Evolutionary conservation across 2,113 vertebrate genomes (phyloP), one percentile per base, ranked within the genome.

Genomic region (Felis chaus): DNA sequence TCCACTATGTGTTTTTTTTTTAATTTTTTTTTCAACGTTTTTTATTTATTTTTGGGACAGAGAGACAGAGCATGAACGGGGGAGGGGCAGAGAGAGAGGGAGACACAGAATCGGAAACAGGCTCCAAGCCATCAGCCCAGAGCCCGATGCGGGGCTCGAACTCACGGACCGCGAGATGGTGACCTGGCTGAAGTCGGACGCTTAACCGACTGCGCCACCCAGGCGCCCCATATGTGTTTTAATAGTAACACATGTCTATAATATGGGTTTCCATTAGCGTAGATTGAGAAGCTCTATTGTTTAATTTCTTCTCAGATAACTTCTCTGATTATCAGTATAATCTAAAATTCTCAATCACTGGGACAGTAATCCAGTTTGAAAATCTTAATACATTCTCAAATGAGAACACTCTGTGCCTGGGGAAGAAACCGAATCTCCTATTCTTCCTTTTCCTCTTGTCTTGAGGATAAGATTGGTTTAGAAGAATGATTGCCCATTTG

Each of bases 301-400:
- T 80, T 83, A n/a, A 33, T 71, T 65, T 21, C 21, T 93, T 97
- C 94, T 89, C 41, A 97, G 76, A 96, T 87, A 96, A 98, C 18
- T 39, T 65, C 45, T 80, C 10, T 89, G 13, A 65, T 48, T 96
- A 98, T 97, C 84, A 94, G 39, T 96, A 96, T 89, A 96, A 96
- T 92, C 92, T 97, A 97, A 89, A 96, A 98, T 97, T 97, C 96
- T 95, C 81, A 95, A 63, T 45, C 96, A 31, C 81, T 97, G 89
- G 90, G 88, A 97, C 90, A 91, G 80, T 29, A 74, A 96, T 97
- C 97, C 92, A 95, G 95, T 95, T 55, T 94, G 61, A 50, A 96
- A 95, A 69, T 92, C 85, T 63, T 96, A 63, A 65, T 33, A 55
- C 69, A 92, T 92, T 95, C 63, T 73, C 36, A 71, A 74, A 82